Percentiles rank a stretch among this genome's conserved stretches.
Evolutionary conservation across 2,888 invertebrate species (phyloP).

Genomic region (Operophtera brumata): DNA sequence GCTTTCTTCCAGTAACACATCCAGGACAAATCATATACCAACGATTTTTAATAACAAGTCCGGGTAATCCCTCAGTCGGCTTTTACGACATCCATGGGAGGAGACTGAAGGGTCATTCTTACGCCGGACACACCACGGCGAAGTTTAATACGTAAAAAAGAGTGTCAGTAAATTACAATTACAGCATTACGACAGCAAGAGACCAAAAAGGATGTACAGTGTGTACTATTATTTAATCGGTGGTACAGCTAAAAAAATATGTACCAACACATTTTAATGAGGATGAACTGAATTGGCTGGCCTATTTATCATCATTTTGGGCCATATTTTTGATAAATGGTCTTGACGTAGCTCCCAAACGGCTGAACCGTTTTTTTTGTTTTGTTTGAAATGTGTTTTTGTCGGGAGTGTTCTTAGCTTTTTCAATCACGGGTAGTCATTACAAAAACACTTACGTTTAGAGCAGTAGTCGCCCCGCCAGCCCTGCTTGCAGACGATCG

Average conservation of each 20-base stretch:
- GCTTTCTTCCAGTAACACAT: no score
- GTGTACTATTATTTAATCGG: no score
- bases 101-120: no score
- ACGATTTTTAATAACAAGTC: no score
- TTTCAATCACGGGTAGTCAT: no score
- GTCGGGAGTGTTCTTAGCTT: no score
- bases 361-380: no score
- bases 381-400: no score
- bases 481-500: conserved; percentile 93
- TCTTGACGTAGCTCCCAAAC: conserved; percentile 10
- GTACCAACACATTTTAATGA: conserved; percentile 68
- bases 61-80: no score
- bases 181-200: conserved; percentile 48
- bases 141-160: conserved; percentile 30
- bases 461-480: conserved; percentile 98
- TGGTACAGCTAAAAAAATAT: conserved; percentile 66
- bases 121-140: no score
- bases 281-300: conserved; percentile 70
- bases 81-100: no score
- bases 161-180: conserved; percentile 36
- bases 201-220: conserved; percentile 67
- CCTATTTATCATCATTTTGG: conserved; percentile 51
- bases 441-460: conserved; percentile 87
- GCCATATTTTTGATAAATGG: conserved; percentile 29
- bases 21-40: no score